These are phyloP conservation scores for Papilio gigon DNA, from an alignment of 2,888 invertebrate genomes.

Conservation along the genomic window DNA sequence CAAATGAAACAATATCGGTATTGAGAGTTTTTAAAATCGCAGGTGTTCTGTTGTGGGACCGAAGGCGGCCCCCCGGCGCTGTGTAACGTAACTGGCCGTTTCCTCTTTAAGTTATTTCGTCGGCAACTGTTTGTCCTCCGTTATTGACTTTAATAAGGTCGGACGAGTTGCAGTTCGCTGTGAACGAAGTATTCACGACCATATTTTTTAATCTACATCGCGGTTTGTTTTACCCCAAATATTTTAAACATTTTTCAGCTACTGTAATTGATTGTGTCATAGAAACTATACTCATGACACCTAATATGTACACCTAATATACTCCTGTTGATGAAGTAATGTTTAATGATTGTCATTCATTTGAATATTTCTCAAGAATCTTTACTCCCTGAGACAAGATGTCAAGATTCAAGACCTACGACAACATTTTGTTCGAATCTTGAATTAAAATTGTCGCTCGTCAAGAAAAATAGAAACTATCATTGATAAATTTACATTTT, in stretches of 20 bases:
- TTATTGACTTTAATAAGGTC: slow-evolving; percentile 72
- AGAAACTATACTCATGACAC: too few relatives aligned
- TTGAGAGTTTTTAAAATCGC: not conserved
- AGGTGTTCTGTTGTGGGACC: slow-evolving; percentile 11
- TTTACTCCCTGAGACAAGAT: too few relatives aligned
- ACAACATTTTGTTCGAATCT: too few relatives aligned
- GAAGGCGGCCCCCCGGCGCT: slow-evolving; percentile 35
- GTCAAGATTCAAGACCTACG: too few relatives aligned
- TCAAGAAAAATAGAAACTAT: too few relatives aligned
- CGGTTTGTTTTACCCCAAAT: slow-evolving; percentile 50
- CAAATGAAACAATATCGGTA: too few relatives aligned
- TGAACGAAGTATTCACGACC: slow-evolving; percentile 23
- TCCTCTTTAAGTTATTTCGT: slow-evolving; percentile 68
- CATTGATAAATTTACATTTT: too few relatives aligned
- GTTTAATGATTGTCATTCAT: too few relatives aligned
- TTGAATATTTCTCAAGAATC: too few relatives aligned
- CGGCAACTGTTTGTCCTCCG: slow-evolving; percentile 62
- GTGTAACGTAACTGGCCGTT: slow-evolving; percentile 61
- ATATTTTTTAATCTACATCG: slow-evolving; percentile 35
- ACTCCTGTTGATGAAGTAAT: too few relatives aligned
- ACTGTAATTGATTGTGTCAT: slow-evolving; percentile 14
- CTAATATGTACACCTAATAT: too few relatives aligned
- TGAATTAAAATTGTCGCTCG: too few relatives aligned
- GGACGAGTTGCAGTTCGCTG: slow-evolving; percentile 61
- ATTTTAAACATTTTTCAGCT: slow-evolving; percentile 31